phyloP scores from a whole-genome alignment of 2,888 invertebrate genomes.

The Cybosia mesomella region DNA sequence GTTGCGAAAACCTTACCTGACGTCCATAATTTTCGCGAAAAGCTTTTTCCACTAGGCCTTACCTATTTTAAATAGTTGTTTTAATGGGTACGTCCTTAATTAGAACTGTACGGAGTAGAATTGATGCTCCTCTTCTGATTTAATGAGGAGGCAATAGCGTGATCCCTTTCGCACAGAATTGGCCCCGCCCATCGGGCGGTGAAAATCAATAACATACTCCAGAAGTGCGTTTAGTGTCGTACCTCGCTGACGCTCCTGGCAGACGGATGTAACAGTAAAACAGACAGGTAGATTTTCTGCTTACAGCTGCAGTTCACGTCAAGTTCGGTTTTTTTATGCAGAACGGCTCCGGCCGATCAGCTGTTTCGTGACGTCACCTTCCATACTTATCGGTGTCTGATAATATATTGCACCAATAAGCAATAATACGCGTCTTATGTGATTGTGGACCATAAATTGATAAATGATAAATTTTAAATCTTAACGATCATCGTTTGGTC shows the following conservation, averaged over 20 bases:
- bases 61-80: slow-evolving; percentile 86
- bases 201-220: slow-evolving; percentile 86
- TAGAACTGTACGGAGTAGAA: slow-evolving; percentile 80
- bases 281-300: slow-evolving; percentile 44
- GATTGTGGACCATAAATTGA: slow-evolving; percentile 22
- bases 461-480: background rate
- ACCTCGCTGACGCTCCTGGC: slow-evolving; percentile 77
- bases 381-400: slow-evolving; percentile 31
- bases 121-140: slow-evolving; percentile 82
- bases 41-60: slow-evolving; percentile 76
- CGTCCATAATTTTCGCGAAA: slow-evolving; percentile 74
- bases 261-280: slow-evolving; percentile 59
- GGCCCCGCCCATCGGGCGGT: slow-evolving; percentile 83
- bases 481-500: too few relatives aligned
- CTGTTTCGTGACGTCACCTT: slow-evolving; percentile 45
- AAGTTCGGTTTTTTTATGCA: slow-evolving; percentile 30
- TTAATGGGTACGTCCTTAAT: slow-evolving; percentile 86
- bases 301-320: slow-evolving; percentile 32
- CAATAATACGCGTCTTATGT: slow-evolving; percentile 17
- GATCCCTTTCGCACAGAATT: slow-evolving; percentile 85
- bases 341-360: slow-evolving; percentile 36
- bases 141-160: slow-evolving; percentile 83
- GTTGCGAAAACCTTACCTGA: slow-evolving; percentile 66
- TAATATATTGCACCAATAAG: slow-evolving; percentile 20
- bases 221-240: slow-evolving; percentile 84